Evolutionary conservation across 2,113 vertebrate genomes (phyloP), one percentile per base, ranked within the genome.

Genomic region (Gallinago media): DNA sequence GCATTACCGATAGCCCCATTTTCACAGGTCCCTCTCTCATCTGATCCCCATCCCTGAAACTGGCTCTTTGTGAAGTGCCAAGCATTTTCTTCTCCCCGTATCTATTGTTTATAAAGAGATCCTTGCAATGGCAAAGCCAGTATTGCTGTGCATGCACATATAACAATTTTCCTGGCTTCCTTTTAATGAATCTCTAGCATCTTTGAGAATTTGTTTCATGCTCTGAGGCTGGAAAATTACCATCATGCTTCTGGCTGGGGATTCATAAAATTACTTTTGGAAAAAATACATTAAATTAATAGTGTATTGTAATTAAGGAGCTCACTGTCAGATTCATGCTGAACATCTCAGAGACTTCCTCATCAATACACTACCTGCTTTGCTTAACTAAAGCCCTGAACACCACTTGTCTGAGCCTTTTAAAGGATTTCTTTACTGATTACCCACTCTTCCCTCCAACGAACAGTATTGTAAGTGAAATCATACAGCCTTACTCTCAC

Each of bases 261-360:
- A 96, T 83, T 80, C 47, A 65, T 91, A 73, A 94, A 90, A 87
- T 49, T 91, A 92, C 44, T 91, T 84, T 67, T 83, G 79, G 59
- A 81, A 92, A 91, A 95, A 72, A 34, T 62, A 89, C 42, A 78
- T 21, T 75, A 61, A 89, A 76, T 92, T 85, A 75, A 67, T 86
- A 73, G 31, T 27, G 11, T 63, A n/a, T 59, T 85, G 62, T 86
- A 95, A 85, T 49, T 84, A 70, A 92, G 73, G 47, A 92, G 44
- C 67, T 93, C 76, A 83, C 19, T 73, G 56, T n/a, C 88, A 44
- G 49, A 92, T 82, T 92, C 59, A 84, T 40, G 32, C 62, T 62
- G 52, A 85, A 75, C 62, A 66, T 72, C 62, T 77, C 42, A 44
- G 62, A 88, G 84, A n/a, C 62, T 47, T 91, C 70, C 50, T 89